These are phyloP conservation scores for Periophthalmus modestus DNA, from an alignment of 2,113 vertebrate genomes.

Conservation along the genomic window DNA sequence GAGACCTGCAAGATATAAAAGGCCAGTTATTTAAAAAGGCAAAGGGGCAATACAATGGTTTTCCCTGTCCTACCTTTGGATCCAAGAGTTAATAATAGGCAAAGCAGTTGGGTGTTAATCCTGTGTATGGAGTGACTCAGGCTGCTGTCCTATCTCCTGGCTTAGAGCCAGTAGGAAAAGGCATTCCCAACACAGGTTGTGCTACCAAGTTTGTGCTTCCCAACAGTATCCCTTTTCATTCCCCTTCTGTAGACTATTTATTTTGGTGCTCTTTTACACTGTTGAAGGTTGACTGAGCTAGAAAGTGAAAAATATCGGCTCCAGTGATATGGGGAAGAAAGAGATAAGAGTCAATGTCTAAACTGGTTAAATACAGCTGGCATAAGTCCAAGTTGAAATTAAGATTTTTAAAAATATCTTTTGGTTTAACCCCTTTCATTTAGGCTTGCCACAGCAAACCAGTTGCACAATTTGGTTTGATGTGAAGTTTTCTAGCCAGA, in stretches of 20 bases:
- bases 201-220: constrained; percentile 75
- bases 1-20: constrained; percentile 61
- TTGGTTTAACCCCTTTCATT: neutral
- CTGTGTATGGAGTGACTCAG: constrained; percentile 27
- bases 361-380: constrained; percentile 12
- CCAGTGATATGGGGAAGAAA: constrained; percentile 71
- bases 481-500: neutral
- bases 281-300: constrained; percentile 66
- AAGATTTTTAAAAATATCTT: neutral
- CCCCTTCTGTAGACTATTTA: constrained; percentile 74
- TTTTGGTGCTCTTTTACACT: constrained; percentile 79
- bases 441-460: neutral
- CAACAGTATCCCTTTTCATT: constrained; percentile 82
- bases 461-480: neutral
- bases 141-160: constrained; percentile 60
- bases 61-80: constrained; percentile 5
- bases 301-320: constrained; percentile 75
- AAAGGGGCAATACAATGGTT: neutral
- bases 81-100: constrained; percentile 24
- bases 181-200: constrained; percentile 69
- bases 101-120: constrained; percentile 22
- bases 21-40: neutral
- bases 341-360: constrained; percentile 43
- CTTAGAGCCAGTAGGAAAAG: constrained; percentile 63
- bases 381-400: neutral